Evolutionary conservation across 2,888 invertebrate genomes (phyloP).

Genomic region (Dynastes hyllus): DNA sequence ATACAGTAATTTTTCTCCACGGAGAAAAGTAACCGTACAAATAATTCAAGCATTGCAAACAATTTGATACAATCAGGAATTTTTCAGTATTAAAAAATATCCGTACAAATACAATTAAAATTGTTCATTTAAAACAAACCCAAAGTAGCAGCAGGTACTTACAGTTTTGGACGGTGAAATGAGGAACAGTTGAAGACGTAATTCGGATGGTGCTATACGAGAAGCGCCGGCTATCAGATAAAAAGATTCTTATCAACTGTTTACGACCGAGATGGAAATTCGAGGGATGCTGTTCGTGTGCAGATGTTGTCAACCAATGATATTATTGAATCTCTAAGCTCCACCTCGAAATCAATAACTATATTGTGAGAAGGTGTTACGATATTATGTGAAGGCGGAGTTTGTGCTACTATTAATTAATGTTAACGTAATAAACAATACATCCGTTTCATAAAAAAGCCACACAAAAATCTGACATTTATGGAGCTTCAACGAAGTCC

Average conservation of each 20-base stretch:
- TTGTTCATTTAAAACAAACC: too few species aligned
- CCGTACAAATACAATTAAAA: too few species aligned
- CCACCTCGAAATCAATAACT: slow-evolving; percentile 55
- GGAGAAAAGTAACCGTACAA: too few species aligned
- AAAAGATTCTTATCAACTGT: slow-evolving; percentile 57
- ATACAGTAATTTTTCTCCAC: too few species aligned
- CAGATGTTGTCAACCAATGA: slow-evolving; percentile 50
- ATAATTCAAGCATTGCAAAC: too few species aligned
- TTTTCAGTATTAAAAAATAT: too few species aligned
- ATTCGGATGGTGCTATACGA: background rate
- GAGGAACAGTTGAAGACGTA: background rate
- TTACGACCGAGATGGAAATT: slow-evolving; percentile 53
- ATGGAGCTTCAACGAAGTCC: too few species aligned
- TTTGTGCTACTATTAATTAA: slow-evolving; percentile 16
- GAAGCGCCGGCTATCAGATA: slow-evolving; percentile 44
- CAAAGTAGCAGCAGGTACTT: background rate
- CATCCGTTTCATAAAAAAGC: too few species aligned
- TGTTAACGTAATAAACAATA: background rate
- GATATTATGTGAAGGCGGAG: slow-evolving; percentile 46
- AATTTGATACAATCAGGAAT: too few species aligned
- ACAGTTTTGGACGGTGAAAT: slow-evolving; percentile 24
- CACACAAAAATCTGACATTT: too few species aligned
- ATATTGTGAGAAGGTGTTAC: slow-evolving; percentile 56
- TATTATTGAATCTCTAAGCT: slow-evolving; percentile 48
- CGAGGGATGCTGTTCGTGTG: slow-evolving; percentile 44